Evolutionary conservation across 2,888 invertebrate genomes (phyloP), one percentile per base, ranked within the genome.

Genomic region (Acanthopleura granulata): DNA sequence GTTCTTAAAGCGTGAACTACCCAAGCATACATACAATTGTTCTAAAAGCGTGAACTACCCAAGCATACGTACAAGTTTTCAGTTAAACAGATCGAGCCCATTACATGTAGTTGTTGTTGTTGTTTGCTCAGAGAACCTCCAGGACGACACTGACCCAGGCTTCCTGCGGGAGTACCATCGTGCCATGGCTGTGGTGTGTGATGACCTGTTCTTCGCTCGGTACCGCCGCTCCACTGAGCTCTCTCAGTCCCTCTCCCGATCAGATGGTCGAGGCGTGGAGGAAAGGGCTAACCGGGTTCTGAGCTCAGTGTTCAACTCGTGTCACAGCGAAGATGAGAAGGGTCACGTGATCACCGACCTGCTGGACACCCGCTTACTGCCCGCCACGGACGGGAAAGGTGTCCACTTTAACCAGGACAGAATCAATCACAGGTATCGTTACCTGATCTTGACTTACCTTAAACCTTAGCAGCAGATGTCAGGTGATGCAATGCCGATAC

Each of bases 181-280:
- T 25, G 87, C 88, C 9, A 79, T 89, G 73, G 83, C 88, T 29
- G 87, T 87, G 16, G 84, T 89, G 40, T 88, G 88, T 80, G 87
- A 89, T 73, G 89, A 89, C 74, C 81, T 89, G 62, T 89, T 89
- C 86, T 89, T 89, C 69, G 83, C 89, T 4, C 82, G 88, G 25
- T 88, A 87, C 78, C 81, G 81, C 12, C 80, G 81, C 12, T 78
- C 82, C 11, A 83, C 86, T 0, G 74, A 78, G 0, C 74, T 82
- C 12, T 76, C 82, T 1, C 78, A 82, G 50, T 74, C 81, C 18
- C 72, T 83, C 4, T 76, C 82, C 50, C 79, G 77, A 57, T 74
- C 82, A 11, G 76, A 80, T 22, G 78, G 80, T 9, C 76, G 75
- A 25, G 76, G 73, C 18, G 74, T 79, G 25, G 82, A 81, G 30